Base-by-base conservation (phyloP, 2,797 vertebrate genomes). In the Alca torda region DNA sequence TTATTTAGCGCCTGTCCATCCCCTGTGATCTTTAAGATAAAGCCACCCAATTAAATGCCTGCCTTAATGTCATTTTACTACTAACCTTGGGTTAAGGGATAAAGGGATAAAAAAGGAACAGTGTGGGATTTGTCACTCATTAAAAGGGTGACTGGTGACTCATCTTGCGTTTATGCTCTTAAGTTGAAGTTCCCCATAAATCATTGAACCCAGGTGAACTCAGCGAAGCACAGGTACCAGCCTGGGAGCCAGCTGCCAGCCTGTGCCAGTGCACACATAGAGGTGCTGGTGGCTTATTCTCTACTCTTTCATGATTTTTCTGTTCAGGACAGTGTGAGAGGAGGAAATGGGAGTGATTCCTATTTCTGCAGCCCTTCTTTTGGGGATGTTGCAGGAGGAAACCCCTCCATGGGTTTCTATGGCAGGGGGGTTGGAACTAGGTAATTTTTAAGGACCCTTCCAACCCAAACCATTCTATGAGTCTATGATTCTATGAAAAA, bases 131-230 rank as follows among this genome's bases (percentile, higher is more conserved):
- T 67, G 46, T 61, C 30, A 54, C 14, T 72, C 70, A 37, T 76
- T 91, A 73, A 90, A 89, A 39, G 16, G 9, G 54, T 59, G 31
- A 73, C 18, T 57, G 30, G n/a, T 79, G 24, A 45, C 72, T 86
- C 33, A 50, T 73, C 45, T 67, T 56, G 13, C 2, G 0, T 31
- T 85, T 84, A 21, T 74, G 21, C 19, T 87, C 59, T 54, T 46
- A 33, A n/a, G 33, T 28, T 69, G 76, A 79, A 92, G 12, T 73
- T 91, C 13, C 13, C 67, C 68, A 19, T 75, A 78, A 93, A 57
- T 90, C 59, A 72, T 1, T 0, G 2, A 69, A 76, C 4, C 6
- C 13, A 37, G 0, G 0, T 45, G 78, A 89, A 25, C 33, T 48
- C 46, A 5, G n/a, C 2, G 1, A 87, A 84, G 50, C 4, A 13